These are phyloP conservation scores for Pseudopipra pipra DNA, from an alignment of 2,113 vertebrate species.

Conservation along the genomic window DNA sequence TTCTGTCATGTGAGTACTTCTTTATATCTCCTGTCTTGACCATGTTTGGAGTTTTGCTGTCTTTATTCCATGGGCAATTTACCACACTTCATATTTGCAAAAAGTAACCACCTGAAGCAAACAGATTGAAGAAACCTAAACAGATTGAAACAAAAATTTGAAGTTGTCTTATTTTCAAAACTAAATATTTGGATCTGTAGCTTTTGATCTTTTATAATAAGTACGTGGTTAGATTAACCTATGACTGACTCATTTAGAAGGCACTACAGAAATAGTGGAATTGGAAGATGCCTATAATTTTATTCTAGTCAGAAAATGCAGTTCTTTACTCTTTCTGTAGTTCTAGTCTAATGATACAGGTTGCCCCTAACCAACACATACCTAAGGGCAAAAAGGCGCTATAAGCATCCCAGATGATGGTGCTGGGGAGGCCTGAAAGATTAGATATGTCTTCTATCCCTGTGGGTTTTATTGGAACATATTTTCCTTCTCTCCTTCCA, in stretches of 20 bases:
- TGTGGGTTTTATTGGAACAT: background rate
- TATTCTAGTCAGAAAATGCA: background rate
- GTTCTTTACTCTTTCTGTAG: background rate
- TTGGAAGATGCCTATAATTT: background rate
- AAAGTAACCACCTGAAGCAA: background rate
- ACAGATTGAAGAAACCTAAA: background rate
- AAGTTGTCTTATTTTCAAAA: background rate
- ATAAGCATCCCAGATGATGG: background rate
- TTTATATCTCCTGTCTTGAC: background rate
- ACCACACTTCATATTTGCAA: background rate
- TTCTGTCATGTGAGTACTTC: background rate
- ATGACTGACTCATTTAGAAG: background rate
- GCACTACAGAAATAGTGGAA: background rate
- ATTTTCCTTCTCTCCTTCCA: background rate
- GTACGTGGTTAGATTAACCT: background rate
- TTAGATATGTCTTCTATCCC: background rate
- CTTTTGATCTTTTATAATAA: background rate
- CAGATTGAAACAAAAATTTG: background rate
- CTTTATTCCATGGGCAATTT: background rate
- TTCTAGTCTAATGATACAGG: background rate
- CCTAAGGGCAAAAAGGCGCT: background rate
- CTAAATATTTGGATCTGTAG: background rate
- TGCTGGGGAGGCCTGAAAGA: background rate
- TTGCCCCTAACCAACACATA: background rate
- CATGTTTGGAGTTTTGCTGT: background rate